Evolutionary conservation across 2,113 vertebrate species (phyloP).

Genomic region (Rhinoderma darwinii): DNA sequence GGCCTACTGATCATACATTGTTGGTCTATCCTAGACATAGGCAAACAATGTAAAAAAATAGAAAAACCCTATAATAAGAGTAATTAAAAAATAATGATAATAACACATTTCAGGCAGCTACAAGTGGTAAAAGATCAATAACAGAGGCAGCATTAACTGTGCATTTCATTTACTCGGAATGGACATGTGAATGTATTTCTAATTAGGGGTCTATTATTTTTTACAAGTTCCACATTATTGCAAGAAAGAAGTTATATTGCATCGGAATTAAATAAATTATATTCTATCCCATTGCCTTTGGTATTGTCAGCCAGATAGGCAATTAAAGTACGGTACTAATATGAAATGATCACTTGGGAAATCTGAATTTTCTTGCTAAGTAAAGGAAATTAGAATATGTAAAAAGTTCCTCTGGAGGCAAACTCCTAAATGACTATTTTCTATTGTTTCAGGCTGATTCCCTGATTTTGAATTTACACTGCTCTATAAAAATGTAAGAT

Average conservation of each 20-base stretch:
- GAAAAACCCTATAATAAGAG: too few species aligned
- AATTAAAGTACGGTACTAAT: constrained; percentile 57
- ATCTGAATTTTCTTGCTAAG: constrained; percentile 60
- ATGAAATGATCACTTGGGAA: constrained; percentile 60
- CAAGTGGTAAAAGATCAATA: neutral
- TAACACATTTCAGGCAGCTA: neutral
- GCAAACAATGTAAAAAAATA: too few species aligned
- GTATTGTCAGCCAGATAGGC: constrained; percentile 53
- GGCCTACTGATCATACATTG: too few species aligned
- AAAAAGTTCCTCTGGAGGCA: constrained; percentile 34
- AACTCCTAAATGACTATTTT: constrained; percentile 42
- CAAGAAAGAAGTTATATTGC: constrained; percentile 64
- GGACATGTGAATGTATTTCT: constrained; percentile 64
- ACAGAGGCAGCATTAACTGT: neutral
- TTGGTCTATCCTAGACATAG: too few species aligned
- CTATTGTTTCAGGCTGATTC: constrained; percentile 47
- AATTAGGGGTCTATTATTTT: constrained; percentile 65
- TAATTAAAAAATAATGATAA: constrained; percentile 27
- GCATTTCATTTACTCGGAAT: constrained; percentile 36
- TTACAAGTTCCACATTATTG: constrained; percentile 65
- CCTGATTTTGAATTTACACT: constrained; percentile 17
- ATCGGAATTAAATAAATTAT: constrained; percentile 65
- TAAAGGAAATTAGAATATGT: constrained; percentile 45
- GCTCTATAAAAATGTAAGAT: constrained; percentile 25
- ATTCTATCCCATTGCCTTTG: constrained; percentile 57